Percentiles rank a stretch among this genome's conserved stretches.
Evolutionary conservation across 2,113 vertebrate species (phyloP).

Genomic region (Forbesichthys papilliferus): DNA sequence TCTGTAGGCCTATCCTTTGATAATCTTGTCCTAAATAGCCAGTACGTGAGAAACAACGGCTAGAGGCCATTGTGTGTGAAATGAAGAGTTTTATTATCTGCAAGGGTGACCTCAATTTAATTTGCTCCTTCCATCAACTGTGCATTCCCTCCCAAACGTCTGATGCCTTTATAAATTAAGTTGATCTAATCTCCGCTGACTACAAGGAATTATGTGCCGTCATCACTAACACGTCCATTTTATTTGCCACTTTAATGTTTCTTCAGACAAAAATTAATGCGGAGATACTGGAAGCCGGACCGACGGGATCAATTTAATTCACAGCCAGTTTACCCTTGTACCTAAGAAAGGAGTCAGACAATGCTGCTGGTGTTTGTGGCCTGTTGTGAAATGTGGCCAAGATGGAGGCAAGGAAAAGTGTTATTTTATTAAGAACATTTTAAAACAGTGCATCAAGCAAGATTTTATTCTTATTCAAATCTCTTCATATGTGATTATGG

Average conservation of each 20-base stretch:
- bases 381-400: conserved; percentile 12
- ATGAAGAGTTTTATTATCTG: background rate
- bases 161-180: background rate
- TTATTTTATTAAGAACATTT: no score
- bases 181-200: background rate
- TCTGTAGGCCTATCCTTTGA: background rate
- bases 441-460: no score
- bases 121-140: background rate
- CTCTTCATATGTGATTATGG: no score
- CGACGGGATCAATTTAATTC: background rate
- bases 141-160: conserved; percentile 19
- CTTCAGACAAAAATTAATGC: background rate
- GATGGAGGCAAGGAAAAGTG: background rate
- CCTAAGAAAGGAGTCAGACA: conserved; percentile 2
- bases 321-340: background rate
- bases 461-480: no score
- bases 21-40: conserved; percentile 3
- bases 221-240: background rate
- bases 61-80: background rate
- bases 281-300: background rate
- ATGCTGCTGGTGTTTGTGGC: conserved; percentile 10
- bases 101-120: background rate
- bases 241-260: background rate
- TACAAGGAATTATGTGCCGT: conserved; percentile 12
- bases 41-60: background rate